Evolutionary conservation across 2,888 invertebrate genomes (phyloP), one percentile per base, ranked within the genome.

Genomic region (Mylabris sibirica): DNA sequence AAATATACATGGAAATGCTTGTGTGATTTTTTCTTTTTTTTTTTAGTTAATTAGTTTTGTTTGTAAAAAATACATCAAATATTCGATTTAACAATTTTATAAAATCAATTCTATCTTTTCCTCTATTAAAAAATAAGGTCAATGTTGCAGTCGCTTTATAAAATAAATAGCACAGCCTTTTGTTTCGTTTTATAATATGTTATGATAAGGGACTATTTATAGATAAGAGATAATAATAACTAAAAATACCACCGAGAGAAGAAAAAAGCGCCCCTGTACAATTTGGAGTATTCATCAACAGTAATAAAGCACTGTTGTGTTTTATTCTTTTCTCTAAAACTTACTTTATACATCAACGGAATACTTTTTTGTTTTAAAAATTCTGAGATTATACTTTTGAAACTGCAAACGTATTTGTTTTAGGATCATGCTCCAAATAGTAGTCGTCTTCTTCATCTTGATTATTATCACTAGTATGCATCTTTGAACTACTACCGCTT

Each of bases 391-490:
- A 69, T 20, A 69, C 69, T 63, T 69, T 69, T 49, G 69, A 69
- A 41, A 69, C 49, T 9, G 61, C 66, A 41, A 44, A 66, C 22
- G 66, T 64, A 38, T 69, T 69, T 5, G 60, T 61, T 6, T 63
- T 64, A 20, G 69, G 63, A 38, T 66, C 62, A 17, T 69, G 69
- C n/a, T 60, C 49, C 30, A 69, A 34, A 63, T 69, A 69, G 26
- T 69, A 71, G 34, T 68, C 73, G 9, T 76, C 76, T 17, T 76
- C 75, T 38, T 76, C 73, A 26, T 73, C 74, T 3, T 65, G 62
- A 38, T 63, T 44, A 57, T 57, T 38, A 44, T 64, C 66, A n/a
- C 69, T 66, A 14, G 71, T 69, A 59, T 73, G 67, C 59, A 63
- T 69, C 63, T 69, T 68, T 12, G 22, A 24, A 63, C 20, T 49